Evolutionary conservation across 1,140 invertebrate species (phyloP).

Genomic region (Dufourea novaeangliae): DNA sequence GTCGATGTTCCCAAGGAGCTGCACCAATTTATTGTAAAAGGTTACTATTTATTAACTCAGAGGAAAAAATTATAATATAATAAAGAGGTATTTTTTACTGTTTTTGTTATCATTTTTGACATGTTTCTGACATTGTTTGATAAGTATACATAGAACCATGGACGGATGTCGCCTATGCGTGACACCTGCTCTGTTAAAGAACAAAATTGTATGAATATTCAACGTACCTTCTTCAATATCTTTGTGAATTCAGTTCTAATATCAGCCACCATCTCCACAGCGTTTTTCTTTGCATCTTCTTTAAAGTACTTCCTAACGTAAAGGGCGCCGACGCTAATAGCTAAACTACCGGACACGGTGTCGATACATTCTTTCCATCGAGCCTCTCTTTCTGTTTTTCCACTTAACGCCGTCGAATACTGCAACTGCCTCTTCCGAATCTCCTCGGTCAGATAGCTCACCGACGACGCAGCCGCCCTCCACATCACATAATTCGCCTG

Average conservation of each 20-base stretch:
- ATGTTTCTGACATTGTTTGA: no score
- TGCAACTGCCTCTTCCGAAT: conserved; percentile 87
- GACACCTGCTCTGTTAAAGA: neutral
- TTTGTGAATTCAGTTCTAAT: conserved; percentile 85
- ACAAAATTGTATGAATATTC: neutral
- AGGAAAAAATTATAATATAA: no score
- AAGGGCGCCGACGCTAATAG: conserved; percentile 88
- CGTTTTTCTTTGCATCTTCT: conserved; percentile 86
- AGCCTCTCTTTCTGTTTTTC: conserved; percentile 88
- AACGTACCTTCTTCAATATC: conserved; percentile 67
- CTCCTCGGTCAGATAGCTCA: conserved; percentile 88
- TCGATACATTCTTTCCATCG: conserved; percentile 94
- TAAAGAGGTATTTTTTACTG: no score
- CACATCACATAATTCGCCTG: conserved; percentile 87
- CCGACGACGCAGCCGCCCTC: conserved; percentile 87
- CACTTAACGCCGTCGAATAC: conserved; percentile 88
- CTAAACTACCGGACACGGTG: conserved; percentile 87
- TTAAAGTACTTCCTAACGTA: conserved; percentile 90
- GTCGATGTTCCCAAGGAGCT: no score
- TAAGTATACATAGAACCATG: no score
- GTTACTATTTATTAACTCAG: no score
- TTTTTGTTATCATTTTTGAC: no score
- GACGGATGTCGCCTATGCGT: no score
- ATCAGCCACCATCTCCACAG: conserved; percentile 91
- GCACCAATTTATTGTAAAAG: no score